These are phyloP conservation scores for Karalla daura DNA, from an alignment of 2,797 vertebrate genomes.

Conservation along the genomic window DNA sequence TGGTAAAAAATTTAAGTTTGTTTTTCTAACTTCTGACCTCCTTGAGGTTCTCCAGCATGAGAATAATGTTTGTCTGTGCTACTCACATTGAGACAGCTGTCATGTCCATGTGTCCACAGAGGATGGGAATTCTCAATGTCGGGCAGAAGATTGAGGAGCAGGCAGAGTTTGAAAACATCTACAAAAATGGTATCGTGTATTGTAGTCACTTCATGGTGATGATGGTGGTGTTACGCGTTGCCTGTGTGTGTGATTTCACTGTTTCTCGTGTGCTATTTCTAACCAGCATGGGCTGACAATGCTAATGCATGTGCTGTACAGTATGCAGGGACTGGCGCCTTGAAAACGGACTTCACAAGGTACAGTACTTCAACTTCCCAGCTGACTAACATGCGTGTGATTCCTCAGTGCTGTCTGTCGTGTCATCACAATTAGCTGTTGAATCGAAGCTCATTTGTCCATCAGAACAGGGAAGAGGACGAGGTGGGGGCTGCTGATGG, in stretches of 20 bases:
- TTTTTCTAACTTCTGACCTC: too few relatives aligned
- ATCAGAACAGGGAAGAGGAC: constrained; percentile 95
- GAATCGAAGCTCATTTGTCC: neutral
- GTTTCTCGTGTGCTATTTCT: constrained; percentile 58
- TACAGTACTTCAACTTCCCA: constrained; percentile 43
- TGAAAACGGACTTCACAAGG: constrained; percentile 99
- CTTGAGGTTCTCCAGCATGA: too few relatives aligned
- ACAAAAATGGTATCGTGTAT: constrained; percentile 90
- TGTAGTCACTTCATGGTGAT: neutral
- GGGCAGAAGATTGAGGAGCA: constrained; percentile 96
- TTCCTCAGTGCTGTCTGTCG: too few relatives aligned
- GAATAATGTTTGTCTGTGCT: too few relatives aligned
- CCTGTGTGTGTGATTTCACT: constrained; percentile 13
- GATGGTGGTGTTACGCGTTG: constrained; percentile 9
- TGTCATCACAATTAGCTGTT: neutral
- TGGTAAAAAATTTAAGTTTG: too few relatives aligned
- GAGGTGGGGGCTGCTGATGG: constrained; percentile 93
- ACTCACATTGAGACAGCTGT: neutral
- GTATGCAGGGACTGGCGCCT: constrained; percentile 96
- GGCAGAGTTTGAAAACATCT: constrained; percentile 96
- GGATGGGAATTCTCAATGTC: constrained; percentile 93
- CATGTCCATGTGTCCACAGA: constrained; percentile 77
- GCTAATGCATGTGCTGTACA: constrained; percentile 98
- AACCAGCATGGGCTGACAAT: constrained; percentile 97
- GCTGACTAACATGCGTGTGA: neutral